Evolutionary conservation across 1,140 invertebrate genomes (phyloP).

Genomic region (Lepidurus apus): DNA sequence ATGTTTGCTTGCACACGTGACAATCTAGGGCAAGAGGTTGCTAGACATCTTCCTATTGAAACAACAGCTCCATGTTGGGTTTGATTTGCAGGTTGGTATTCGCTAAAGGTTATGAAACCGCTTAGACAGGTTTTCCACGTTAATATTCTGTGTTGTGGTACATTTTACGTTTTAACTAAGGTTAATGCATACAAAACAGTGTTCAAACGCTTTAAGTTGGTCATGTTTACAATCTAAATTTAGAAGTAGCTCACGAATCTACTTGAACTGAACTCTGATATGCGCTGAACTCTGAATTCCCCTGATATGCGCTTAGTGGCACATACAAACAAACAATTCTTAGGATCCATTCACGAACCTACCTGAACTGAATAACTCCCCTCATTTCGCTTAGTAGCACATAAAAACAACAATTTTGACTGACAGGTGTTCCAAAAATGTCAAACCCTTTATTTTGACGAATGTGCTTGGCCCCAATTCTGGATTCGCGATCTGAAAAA

Average conservation of each 20-base stretch:
- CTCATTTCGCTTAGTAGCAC: not conserved
- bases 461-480: not conserved
- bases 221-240: too few relatives aligned
- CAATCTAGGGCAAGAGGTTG: slow-evolving; percentile 14
- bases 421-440: not conserved
- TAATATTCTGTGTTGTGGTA: too few relatives aligned
- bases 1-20: not conserved
- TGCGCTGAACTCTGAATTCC: too few relatives aligned
- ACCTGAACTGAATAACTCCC: not conserved
- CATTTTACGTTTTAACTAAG: too few relatives aligned
- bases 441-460: not conserved
- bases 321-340: too few relatives aligned
- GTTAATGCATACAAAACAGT: too few relatives aligned
- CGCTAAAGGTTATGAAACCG: not conserved
- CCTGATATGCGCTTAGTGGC: too few relatives aligned
- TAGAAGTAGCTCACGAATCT: too few relatives aligned
- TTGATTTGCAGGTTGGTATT: not conserved
- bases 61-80: not conserved
- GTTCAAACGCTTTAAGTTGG: too few relatives aligned
- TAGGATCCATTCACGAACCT: too few relatives aligned
- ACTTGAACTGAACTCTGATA: too few relatives aligned
- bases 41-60: not conserved
- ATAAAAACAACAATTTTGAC: not conserved
- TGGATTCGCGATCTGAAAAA: not conserved
- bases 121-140: not conserved